These are phyloP conservation scores for Samia ricini DNA, from an alignment of 1,140 invertebrate genomes.

Conservation along the genomic window DNA sequence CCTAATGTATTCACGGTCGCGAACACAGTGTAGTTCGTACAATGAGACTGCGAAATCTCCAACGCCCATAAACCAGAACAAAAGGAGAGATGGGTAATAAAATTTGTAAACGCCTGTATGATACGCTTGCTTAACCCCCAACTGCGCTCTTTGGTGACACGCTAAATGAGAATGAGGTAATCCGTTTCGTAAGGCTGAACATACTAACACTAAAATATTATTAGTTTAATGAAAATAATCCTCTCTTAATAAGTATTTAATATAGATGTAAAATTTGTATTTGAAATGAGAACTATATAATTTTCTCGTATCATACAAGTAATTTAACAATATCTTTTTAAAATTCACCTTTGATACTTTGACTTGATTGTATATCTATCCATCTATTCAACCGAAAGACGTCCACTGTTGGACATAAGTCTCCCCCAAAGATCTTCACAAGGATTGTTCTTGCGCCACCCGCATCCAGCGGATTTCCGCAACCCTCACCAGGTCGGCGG, in stretches of 20 bases:
- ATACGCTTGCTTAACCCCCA: slow-evolving; percentile 58
- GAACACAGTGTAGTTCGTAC: slow-evolving; percentile 17
- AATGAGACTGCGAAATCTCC: slow-evolving; percentile 12
- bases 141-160: slow-evolving; percentile 34
- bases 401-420: too few species aligned
- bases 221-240: neutral
- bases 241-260: neutral
- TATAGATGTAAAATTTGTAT: too few species aligned
- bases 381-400: too few species aligned
- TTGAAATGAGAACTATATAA: too few species aligned
- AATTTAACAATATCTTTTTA: too few species aligned
- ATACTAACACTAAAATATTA: neutral
- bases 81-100: slow-evolving; percentile 55
- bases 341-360: too few species aligned
- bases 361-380: too few species aligned
- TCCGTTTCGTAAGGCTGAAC: slow-evolving; percentile 26
- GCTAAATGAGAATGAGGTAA: slow-evolving; percentile 39
- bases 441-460: too few species aligned
- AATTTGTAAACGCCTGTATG: slow-evolving; percentile 62
- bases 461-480: too few species aligned
- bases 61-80: slow-evolving; percentile 39
- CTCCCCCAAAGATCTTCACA: too few species aligned
- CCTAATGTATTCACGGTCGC: neutral
- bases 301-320: too few species aligned
- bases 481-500: too few species aligned